These are phyloP conservation scores for Sebastes variabilis DNA, from an alignment of 2,797 vertebrate genomes.

Conservation along the genomic window DNA sequence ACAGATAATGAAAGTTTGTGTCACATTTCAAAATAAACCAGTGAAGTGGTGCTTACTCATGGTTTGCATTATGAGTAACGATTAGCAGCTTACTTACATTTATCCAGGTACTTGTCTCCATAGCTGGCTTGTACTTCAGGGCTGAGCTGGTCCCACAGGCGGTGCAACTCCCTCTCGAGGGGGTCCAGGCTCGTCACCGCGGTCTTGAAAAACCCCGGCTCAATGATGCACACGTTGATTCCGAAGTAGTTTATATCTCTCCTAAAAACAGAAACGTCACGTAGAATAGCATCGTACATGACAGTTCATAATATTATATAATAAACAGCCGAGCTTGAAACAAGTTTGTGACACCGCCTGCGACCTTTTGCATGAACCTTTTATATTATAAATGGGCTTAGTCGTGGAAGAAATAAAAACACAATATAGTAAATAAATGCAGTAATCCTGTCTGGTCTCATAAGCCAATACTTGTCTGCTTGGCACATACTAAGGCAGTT, in stretches of 20 bases:
- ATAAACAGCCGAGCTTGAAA: background rate
- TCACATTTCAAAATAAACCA: background rate
- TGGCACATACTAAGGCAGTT: background rate
- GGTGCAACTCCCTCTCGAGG: conserved; percentile 85
- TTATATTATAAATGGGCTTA: background rate
- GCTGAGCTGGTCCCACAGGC: conserved; percentile 88
- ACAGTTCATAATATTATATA: background rate
- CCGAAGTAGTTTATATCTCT: conserved; percentile 91
- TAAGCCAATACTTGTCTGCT: background rate
- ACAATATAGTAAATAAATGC: background rate
- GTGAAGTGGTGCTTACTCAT: background rate
- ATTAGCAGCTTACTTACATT: conserved; percentile 82
- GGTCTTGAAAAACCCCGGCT: conserved; percentile 94
- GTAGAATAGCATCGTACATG: background rate
- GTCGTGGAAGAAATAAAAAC: background rate
- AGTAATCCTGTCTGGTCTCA: background rate
- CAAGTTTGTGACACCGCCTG: background rate
- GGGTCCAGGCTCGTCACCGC: conserved; percentile 84
- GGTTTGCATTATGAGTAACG: background rate
- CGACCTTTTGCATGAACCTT: background rate
- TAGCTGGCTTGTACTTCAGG: conserved; percentile 87
- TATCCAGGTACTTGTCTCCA: conserved; percentile 87
- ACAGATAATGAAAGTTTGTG: background rate
- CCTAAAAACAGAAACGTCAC: conserved; percentile 71
- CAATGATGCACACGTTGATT: conserved; percentile 91